Conservation (phyloP, 2,888 invertebrate species). For the Athalia circularis region DNA sequence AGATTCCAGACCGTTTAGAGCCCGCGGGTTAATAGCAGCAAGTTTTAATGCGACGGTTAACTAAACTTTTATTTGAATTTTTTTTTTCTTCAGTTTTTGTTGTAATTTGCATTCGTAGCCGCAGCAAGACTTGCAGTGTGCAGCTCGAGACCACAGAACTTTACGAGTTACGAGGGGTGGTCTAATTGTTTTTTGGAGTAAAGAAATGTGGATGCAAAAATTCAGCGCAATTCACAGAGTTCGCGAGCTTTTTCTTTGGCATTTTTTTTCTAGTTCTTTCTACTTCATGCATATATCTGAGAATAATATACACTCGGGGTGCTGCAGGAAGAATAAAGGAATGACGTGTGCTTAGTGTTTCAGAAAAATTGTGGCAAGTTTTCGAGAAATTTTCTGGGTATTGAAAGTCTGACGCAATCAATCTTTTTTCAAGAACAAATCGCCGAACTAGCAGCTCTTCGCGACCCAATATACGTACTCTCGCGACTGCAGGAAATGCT, state of each 20-base stretch:
- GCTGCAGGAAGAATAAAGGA: background rate
- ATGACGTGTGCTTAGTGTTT: background rate
- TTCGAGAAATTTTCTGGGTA: conserved; percentile 4
- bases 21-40: background rate
- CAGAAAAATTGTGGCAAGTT: conserved; percentile 14
- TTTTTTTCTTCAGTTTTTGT: background rate
- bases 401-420: conserved; percentile 25
- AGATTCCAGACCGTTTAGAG: background rate
- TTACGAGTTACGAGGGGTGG: background rate
- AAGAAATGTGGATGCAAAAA: too few species aligned
- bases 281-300: too few species aligned
- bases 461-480: background rate
- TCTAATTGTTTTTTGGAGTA: background rate
- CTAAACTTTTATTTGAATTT: too few species aligned
- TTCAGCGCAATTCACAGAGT: too few species aligned
- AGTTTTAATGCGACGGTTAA: background rate
- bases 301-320: too few species aligned
- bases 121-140: background rate
- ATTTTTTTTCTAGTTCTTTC: too few species aligned
- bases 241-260: too few species aligned
- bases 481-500: conserved; percentile 1
- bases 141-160: background rate
- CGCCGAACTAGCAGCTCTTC: background rate
- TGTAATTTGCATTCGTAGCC: background rate
- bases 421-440: conserved; percentile 23